Conservation (phyloP, 2,888 invertebrate species). For the Andricus quercusramuli region DNA sequence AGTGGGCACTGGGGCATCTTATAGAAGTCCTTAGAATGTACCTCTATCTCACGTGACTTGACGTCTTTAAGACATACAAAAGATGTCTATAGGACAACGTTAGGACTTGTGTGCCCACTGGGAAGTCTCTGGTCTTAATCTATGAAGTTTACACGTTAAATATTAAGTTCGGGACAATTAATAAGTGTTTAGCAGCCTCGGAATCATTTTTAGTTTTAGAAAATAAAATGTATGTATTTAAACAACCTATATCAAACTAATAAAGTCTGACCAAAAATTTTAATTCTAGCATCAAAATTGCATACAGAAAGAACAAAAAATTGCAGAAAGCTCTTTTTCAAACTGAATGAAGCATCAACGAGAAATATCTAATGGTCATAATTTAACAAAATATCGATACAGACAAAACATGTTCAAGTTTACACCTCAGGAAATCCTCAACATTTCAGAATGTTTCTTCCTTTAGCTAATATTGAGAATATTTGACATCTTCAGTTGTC, state of each 20-base stretch:
- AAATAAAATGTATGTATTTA: no score
- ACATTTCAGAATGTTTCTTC: conserved; percentile 3
- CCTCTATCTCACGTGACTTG: no score
- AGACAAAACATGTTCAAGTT: background rate
- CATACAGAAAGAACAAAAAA: background rate
- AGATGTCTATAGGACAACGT: no score
- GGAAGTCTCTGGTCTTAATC: background rate
- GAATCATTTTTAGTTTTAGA: no score
- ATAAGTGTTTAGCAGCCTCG: background rate
- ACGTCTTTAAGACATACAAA: no score
- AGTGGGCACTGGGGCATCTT: no score
- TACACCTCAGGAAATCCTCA: background rate
- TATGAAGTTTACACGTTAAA: background rate
- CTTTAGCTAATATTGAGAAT: conserved; percentile 15
- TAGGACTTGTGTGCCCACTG: no score
- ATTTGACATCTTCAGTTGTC: conserved; percentile 58
- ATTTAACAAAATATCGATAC: conserved; percentile 1
- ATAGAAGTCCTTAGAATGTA: no score
- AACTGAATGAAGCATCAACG: no score
- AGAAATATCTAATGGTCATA: no score
- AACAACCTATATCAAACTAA: background rate
- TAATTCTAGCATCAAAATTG: background rate
- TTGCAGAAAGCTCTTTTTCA: background rate
- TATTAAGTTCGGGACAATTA: background rate
- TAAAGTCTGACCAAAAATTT: background rate